Percentiles rank a stretch among this genome's conserved stretches.
phyloP scores from a whole-genome alignment of 2,113 vertebrate species.

The Lepisosteus oculatus region DNA sequence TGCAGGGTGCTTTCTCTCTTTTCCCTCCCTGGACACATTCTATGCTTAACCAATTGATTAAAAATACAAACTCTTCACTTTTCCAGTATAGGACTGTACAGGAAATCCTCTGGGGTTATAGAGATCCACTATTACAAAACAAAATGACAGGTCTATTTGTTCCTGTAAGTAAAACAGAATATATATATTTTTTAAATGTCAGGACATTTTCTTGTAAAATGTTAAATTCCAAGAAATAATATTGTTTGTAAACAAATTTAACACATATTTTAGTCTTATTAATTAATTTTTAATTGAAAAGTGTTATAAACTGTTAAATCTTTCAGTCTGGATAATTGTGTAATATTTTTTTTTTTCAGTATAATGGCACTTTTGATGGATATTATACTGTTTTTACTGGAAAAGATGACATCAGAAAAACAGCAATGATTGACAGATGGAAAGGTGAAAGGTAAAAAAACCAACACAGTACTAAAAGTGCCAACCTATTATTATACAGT shows the following conservation, averaged over 20 bases:
- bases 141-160: constrained; percentile 67
- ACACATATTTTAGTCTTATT: too few species aligned
- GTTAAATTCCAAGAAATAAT: too few species aligned
- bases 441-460: constrained; percentile 68
- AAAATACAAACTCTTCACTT: constrained; percentile 58
- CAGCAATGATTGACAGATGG: constrained; percentile 76
- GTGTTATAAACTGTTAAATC: too few species aligned
- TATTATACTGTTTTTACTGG: constrained; percentile 77
- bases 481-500: too few species aligned
- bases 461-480: background rate
- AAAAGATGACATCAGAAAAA: constrained; percentile 71
- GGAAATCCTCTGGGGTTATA: constrained; percentile 89
- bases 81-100: constrained; percentile 78
- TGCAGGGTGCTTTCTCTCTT: constrained; percentile 68
- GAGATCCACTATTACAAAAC: constrained; percentile 66
- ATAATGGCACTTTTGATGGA: constrained; percentile 83
- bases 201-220: too few species aligned
- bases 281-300: too few species aligned
- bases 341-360: constrained; percentile 60
- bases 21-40: background rate
- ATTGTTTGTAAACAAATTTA: too few species aligned
- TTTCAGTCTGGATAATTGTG: too few species aligned
- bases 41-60: constrained; percentile 55
- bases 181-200: background rate
- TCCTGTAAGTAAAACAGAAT: constrained; percentile 62